Base-by-base conservation (phyloP, 2,888 invertebrate genomes). In the Brachyopa scutellaris region DNA sequence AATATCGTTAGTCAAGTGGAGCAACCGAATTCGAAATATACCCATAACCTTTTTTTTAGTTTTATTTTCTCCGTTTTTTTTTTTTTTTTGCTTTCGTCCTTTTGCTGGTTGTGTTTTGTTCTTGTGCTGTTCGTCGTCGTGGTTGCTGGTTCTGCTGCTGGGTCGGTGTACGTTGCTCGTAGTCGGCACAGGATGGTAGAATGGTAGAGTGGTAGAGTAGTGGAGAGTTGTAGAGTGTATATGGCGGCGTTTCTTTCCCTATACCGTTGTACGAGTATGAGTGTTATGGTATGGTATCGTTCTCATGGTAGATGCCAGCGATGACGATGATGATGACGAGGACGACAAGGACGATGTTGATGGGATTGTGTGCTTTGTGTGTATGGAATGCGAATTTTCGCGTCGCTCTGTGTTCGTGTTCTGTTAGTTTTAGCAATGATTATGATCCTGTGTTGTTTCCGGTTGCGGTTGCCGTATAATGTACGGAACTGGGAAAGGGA, bases 1-100 rank as follows among this genome's bases (percentile, higher is more conserved):
- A 83, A 83, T 78, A 83, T 78, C 83, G 78, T 78, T 83, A 83
- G 78, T 78, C 83, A 83, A 78, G 78, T 83, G 83, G 83, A 78
- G 83, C 78, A 83, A 83, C 83, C 78, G 78, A 83, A 83, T 83
- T 83, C 83, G 78, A 83, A 83, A 78, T 73, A 78, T 83, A 83
- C 70, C 59, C 82, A 72, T 83, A 73, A 73, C 73, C 64, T 72
- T 78, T 62, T 80, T 69, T 64, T 70, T 31, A 53, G 13, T 57
- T 26, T 49, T 61, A 73, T 47, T 62, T 67, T 42, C 17, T 15
- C 11, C 29, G 29, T 26, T 61, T 69, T 59, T 53, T 13, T 45
- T 40, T 29, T 38, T 53, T 70, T 72, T 70, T 36, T 59, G 55
- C 49, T 77, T 82, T 77, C 64, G 70, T 72, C 77, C 77, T 72